Base-by-base conservation (phyloP, 2,797 vertebrate species). In the Galaxias olidus region DNA sequence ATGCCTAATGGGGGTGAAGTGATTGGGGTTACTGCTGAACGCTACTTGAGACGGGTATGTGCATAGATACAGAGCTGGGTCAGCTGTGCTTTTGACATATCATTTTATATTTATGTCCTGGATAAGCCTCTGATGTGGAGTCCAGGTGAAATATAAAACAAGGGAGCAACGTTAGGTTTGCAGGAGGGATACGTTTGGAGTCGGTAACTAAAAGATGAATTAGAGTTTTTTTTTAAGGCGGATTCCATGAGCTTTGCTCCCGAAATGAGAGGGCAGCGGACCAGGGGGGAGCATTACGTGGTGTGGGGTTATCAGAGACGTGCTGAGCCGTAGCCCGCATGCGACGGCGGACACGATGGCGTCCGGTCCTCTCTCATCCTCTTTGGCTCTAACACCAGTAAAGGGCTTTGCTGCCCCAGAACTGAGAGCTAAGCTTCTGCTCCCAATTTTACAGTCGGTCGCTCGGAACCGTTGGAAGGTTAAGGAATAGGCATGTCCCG, bases 371-470 rank as follows among this genome's bases (percentile, higher is more conserved):
- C 45, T 42, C 63, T 40, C 40, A 41, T 54, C 15, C 49, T 57
- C 30, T 30, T 63, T 8, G 45, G 51, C 61, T 49, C 46, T 49
- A 18, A 60, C 48, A 30, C 48, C 11, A 54, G 47, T 55, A 42
- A 47, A 64, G 68, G 30, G 19, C 46, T 54, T 48, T 10, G 53
- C 55, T 19, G 50, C 58, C 65, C 65, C 57, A 13, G 42, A 71
- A 71, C 65, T 61, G 1, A 55, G n/a, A 53, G 8, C 12, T 44
- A 12, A 19, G 3, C 50, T 40, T 68, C 55, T 48, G 46, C 13
- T 52, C 59, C 66, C 46, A 63, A 55, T 72, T 62, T 53, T 55
- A 47, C 59, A 73, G 60, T 9, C 41, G 43, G 50, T 42, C 43
- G 68, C 45, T 12, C 7, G 41, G 11, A 40, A 13, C 61, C 17